Evolutionary conservation across 53 echinoderm and acorn worm species (phyloP), one percentile per base, ranked within the genome.

Genomic region (Astropecten irregularis): DNA sequence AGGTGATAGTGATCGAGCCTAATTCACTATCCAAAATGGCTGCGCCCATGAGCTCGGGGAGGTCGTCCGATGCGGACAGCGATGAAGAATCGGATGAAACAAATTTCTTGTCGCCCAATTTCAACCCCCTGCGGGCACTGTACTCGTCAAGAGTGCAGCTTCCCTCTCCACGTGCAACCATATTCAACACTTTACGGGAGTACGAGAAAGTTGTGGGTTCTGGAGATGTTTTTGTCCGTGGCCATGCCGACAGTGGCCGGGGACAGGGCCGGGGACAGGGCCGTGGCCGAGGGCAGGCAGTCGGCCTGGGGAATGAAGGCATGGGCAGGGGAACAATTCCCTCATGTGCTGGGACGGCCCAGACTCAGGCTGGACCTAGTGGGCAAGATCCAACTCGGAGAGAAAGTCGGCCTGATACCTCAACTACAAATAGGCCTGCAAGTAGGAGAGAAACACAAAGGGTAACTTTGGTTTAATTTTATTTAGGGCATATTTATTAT

Each of bases 81-180:
- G 37, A 47, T 0, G 50, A 55, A 35, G 89, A 85, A 62, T 68
- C 61, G 13, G 94, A 85, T 11, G 93, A 91, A 84, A 84, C 85
- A 4, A 71, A 94, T 56, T 77, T 92, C 52, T 86, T 86, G 21
- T 96, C 96, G 4, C 72, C 91, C 1, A 69, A 92, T 30, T 97
- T 94, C 50, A 84, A 94, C 84, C 92, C 97, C 10, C 65, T 97
- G 3, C 82, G 89, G 65, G 97, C 97, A 0, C 47, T 97, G 14
- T 94, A 97, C 67, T 91, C 94, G 10, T 68, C 84, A 0, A 59
- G 62, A 32, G 81, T 92, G 16, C 33, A 23, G 15, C 40, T 94
- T 1, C 97, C 97, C 13, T 69, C 82, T 56, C 87, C 88, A 1
- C 38, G 50, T 53, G 97, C 91, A 6, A 73, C 82, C 27, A 21